Conservation (phyloP, 1,140 invertebrate species). For the Tetramorium alpestre region DNA sequence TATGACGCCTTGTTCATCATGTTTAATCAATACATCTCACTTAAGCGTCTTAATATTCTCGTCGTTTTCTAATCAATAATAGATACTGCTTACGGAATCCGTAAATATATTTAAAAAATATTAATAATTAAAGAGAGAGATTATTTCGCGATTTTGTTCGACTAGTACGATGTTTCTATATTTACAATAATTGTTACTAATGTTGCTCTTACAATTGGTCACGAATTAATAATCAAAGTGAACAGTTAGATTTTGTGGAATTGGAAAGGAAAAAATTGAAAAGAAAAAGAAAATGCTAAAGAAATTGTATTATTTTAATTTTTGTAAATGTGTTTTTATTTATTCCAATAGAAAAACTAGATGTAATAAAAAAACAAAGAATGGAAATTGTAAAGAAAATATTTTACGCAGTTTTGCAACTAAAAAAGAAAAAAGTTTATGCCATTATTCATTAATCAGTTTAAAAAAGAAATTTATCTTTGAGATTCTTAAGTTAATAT, state of each 20-base stretch:
- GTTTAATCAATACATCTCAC: conserved; percentile 38
- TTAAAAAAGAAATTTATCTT: background rate
- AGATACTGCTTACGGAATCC: background rate
- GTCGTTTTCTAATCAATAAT: background rate
- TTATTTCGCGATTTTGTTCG: background rate
- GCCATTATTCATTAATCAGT: background rate
- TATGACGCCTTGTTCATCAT: conserved; percentile 30
- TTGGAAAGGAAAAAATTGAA: background rate
- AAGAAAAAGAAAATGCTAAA: background rate
- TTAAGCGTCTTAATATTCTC: background rate
- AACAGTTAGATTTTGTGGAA: background rate
- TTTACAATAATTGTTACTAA: background rate
- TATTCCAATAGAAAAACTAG: background rate
- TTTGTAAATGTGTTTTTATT: background rate
- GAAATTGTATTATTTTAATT: background rate
- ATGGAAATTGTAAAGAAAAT: background rate
- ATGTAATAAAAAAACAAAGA: background rate
- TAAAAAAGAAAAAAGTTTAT: background rate
- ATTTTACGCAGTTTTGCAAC: background rate
- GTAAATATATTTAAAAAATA: background rate
- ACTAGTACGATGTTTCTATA: background rate
- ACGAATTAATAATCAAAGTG: background rate
- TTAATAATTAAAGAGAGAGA: background rate
- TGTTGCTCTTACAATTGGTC: background rate
- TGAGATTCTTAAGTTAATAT: background rate